These are phyloP conservation scores for Drosophila neotestacea DNA, from an alignment of 2,888 invertebrate genomes.

Conservation along the genomic window DNA sequence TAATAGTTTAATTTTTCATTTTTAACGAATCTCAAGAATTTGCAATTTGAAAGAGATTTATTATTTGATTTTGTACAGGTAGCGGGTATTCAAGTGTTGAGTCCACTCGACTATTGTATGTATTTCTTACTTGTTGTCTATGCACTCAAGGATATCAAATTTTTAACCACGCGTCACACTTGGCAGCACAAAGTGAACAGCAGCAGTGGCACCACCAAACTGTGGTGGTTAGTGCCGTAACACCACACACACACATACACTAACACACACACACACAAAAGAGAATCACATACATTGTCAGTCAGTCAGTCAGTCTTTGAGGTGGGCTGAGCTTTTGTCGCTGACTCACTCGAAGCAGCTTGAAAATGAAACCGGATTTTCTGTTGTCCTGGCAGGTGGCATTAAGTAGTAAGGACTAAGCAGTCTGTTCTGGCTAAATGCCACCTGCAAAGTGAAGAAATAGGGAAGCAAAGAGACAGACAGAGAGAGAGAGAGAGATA, in stretches of 20 bases:
- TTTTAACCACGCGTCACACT: slow-evolving; percentile 77
- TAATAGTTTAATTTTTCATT: too few species aligned
- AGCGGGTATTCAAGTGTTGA: not conserved
- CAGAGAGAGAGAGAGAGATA: not conserved
- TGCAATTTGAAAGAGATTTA: too few species aligned
- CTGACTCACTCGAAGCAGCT: slow-evolving; percentile 34
- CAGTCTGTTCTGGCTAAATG: slow-evolving; percentile 13
- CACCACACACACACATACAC: not conserved
- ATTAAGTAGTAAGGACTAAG: slow-evolving; percentile 20
- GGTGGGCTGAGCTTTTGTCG: slow-evolving; percentile 2
- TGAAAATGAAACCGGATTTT: slow-evolving; percentile 51
- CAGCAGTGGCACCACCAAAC: slow-evolving; percentile 8
- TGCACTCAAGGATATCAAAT: slow-evolving; percentile 75
- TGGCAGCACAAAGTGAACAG: slow-evolving; percentile 51
- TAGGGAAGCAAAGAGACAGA: slow-evolving; percentile 3
- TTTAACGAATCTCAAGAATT: too few species aligned
- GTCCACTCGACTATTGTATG: not conserved
- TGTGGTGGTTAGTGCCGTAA: slow-evolving; percentile 25
- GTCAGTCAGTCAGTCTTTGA: not conserved
- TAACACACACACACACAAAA: not conserved
- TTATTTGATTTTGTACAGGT: not conserved
- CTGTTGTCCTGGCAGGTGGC: slow-evolving; percentile 24
- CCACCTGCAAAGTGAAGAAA: slow-evolving; percentile 8
- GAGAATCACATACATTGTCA: not conserved
- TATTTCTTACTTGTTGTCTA: slow-evolving; percentile 38